A percentile compares a stretch with the other conserved stretches of the same genome.
Evolutionary conservation across 2,113 vertebrate species (phyloP).

Genomic region (Scortum barcoo): DNA sequence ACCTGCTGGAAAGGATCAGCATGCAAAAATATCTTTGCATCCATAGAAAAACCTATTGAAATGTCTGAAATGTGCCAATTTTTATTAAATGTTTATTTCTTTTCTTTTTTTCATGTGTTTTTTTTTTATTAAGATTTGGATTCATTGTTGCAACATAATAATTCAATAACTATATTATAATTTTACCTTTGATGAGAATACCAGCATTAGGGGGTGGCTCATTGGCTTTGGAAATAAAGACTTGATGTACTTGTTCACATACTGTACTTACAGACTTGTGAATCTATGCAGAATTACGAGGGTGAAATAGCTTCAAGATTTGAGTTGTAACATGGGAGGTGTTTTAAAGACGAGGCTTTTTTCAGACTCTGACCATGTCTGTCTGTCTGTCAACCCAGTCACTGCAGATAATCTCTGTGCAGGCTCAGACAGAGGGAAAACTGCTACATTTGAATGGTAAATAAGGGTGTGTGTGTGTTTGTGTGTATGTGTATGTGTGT

Average conservation of each 20-base stretch:
- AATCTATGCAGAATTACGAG: background rate
- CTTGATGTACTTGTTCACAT: background rate
- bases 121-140: background rate
- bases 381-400: background rate
- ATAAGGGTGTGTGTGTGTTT: slow-evolving; percentile 35
- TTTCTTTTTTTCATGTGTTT: too few relatives aligned
- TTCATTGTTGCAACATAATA: background rate
- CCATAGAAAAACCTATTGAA: too few relatives aligned
- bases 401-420: slow-evolving; percentile 21
- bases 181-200: background rate
- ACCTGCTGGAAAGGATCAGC: too few relatives aligned
- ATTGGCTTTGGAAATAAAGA: background rate
- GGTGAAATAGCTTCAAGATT: background rate
- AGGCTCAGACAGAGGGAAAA: slow-evolving; percentile 24
- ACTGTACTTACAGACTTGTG: background rate
- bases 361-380: background rate
- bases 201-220: background rate
- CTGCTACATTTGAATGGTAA: slow-evolving; percentile 37
- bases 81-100: too few relatives aligned
- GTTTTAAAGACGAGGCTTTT: background rate
- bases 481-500: background rate
- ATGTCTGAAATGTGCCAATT: too few relatives aligned
- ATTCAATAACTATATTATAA: background rate
- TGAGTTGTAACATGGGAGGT: background rate
- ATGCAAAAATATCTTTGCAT: too few relatives aligned